A percentile compares a stretch with the other conserved stretches of the same genome.
Evolutionary conservation across 2,888 invertebrate genomes (phyloP).

Genomic region (Dryocosmus kuriphilus): DNA sequence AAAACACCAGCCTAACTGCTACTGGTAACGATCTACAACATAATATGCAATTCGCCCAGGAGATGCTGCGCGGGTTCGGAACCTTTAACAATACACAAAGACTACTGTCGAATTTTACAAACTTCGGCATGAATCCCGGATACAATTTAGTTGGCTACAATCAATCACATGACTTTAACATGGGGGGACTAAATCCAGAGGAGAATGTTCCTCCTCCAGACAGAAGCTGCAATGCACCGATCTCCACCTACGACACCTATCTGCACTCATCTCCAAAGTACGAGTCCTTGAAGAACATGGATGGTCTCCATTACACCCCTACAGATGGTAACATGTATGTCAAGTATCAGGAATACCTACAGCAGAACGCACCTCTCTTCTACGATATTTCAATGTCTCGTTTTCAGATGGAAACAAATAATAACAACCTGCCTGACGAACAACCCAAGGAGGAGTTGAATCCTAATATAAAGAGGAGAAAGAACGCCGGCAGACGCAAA

Average conservation of each 20-base stretch:
- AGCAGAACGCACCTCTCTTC: slow-evolving; percentile 55
- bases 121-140: slow-evolving; percentile 80
- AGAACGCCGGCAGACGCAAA: too few relatives aligned
- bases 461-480: slow-evolving; percentile 59
- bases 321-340: slow-evolving; percentile 53
- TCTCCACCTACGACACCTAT: slow-evolving; percentile 63
- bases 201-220: slow-evolving; percentile 79
- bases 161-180: slow-evolving; percentile 84
- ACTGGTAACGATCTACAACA: slow-evolving; percentile 82
- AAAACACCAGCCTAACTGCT: slow-evolving; percentile 84
- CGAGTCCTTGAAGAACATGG: slow-evolving; percentile 62
- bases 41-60: slow-evolving; percentile 74
- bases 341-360: slow-evolving; percentile 48
- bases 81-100: slow-evolving; percentile 74
- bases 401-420: slow-evolving; percentile 59
- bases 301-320: slow-evolving; percentile 52
- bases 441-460: slow-evolving; percentile 66
- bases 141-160: slow-evolving; percentile 78
- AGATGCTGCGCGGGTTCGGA: slow-evolving; percentile 70
- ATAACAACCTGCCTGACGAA: slow-evolving; percentile 66
- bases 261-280: slow-evolving; percentile 65
- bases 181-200: slow-evolving; percentile 87
- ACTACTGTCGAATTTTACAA: slow-evolving; percentile 84
- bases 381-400: slow-evolving; percentile 10
- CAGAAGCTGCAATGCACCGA: slow-evolving; percentile 73